Evolutionary conservation across 2,888 invertebrate species (phyloP).

Genomic region (Thecocarcelia acutangulata): DNA sequence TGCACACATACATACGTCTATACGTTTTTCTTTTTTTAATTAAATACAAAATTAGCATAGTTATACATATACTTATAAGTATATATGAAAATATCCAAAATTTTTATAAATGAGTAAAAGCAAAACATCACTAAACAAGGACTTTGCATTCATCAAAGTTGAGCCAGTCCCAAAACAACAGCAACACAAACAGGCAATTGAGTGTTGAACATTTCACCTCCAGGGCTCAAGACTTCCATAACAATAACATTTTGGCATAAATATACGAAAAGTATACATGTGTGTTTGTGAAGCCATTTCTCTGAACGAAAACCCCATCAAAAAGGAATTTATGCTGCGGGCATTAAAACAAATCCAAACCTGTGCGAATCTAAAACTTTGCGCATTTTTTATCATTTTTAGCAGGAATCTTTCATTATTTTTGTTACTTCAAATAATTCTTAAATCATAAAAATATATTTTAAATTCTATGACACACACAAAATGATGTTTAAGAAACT

Average conservation of each 20-base stretch:
- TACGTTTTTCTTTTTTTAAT: conserved; percentile 13
- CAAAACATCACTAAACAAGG: conserved; percentile 22
- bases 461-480: no score
- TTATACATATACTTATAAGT: not conserved
- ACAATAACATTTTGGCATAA: conserved; percentile 20
- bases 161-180: not conserved
- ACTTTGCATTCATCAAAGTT: not conserved
- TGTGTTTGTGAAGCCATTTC: not conserved
- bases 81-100: not conserved
- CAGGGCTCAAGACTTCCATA: conserved; percentile 13
- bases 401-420: not conserved
- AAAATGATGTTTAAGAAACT: no score
- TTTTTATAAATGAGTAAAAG: conserved; percentile 25
- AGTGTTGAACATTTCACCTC: conserved; percentile 32
- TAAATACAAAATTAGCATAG: conserved; percentile 26
- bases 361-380: conserved; percentile 19
- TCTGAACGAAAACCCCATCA: conserved; percentile 19
- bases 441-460: not conserved
- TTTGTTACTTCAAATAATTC: not conserved
- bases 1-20: not conserved
- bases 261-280: not conserved
- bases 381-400: conserved; percentile 1
- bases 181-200: conserved; percentile 23
- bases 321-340: conserved; percentile 39
- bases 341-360: conserved; percentile 17